Base-by-base conservation (phyloP, 1,140 invertebrate species). In the Wasmannia auropunctata region DNA sequence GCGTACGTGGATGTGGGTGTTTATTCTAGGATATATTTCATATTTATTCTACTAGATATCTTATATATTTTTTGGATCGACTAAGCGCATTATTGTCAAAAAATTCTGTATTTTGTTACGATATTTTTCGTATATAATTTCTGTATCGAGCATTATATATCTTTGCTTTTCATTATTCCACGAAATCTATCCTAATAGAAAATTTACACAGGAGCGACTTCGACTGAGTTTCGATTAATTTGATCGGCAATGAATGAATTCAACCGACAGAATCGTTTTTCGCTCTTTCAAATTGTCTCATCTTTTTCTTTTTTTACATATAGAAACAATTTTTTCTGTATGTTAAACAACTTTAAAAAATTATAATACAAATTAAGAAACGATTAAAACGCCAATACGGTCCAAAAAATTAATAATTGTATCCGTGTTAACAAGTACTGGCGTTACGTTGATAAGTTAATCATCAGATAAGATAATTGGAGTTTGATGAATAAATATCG, bases 91-190 rank as follows among this genome's bases (percentile, higher is more conserved):
- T 60, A 60, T 25, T 58, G 49, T 7, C 37, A 74, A 46, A 49
- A 63, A 65, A 87, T 49, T 77, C 40, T 72, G 49, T 19, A 56
- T 58, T 62, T 43, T 63, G 25, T 79, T 54, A 69, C 40, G 6
- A 10, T 31, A 75, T 62, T 76, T 76, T 34, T 54, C 5, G 51
- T 11, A 54, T n/a, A 83, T 22, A 58, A 88, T 74, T 74, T 72
- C 43, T 25, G 34, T 60, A 69, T 69, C 22, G 25, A 70, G 54
- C 28, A 40, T 31, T 31, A n/a, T n/a, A n/a, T n/a, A 19, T 70
- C 67, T 46, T 65, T 60, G 19, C 22, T 46, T 76, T 62, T 51
- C 25, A 49, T 49, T 70, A 7, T 34, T 37, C n/a, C 60, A 40
- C 11, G 31, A n/a, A 37, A 22, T 74, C 6, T 28, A 19, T 2